phyloP scores from a whole-genome alignment of 2,113 vertebrate genomes.

The Megaceryle maxima region DNA sequence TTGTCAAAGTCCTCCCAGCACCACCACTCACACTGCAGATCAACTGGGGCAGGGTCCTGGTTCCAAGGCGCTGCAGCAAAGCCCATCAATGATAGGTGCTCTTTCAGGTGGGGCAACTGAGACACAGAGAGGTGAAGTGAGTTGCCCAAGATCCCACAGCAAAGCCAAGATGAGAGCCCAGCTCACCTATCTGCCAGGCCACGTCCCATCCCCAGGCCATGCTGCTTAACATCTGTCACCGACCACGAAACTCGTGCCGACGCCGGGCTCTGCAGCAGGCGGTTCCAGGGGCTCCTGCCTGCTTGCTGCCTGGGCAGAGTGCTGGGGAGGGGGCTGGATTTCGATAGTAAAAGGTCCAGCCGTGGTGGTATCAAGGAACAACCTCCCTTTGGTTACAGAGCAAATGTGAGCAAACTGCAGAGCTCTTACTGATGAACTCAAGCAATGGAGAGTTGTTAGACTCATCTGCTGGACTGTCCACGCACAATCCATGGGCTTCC shows the following conservation, averaged over 20 bases:
- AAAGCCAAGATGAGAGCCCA: conserved; percentile 43
- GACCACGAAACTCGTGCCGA: fast-evolving
- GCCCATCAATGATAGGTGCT: neutral
- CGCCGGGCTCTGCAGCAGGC: neutral
- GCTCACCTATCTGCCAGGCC: neutral
- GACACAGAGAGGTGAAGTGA: conserved; percentile 53
- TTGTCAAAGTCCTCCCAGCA: neutral
- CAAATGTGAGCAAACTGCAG: neutral
- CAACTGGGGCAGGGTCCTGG: neutral
- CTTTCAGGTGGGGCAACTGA: neutral
- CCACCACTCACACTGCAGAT: neutral
- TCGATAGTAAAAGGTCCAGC: neutral
- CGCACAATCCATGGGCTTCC: neutral
- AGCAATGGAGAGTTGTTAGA: neutral
- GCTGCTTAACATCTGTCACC: neutral
- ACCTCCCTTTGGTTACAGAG: neutral
- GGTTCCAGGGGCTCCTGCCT: neutral
- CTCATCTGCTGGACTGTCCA: neutral
- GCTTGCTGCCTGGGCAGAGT: neutral
- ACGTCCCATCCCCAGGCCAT: neutral
- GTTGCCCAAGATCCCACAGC: neutral
- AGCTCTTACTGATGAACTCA: neutral
- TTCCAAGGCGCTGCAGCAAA: neutral
- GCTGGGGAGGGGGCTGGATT: neutral
- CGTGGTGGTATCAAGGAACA: neutral